Evolutionary conservation across 2,797 vertebrate species (phyloP).

Genomic region (Eurystomus glaucurus): DNA sequence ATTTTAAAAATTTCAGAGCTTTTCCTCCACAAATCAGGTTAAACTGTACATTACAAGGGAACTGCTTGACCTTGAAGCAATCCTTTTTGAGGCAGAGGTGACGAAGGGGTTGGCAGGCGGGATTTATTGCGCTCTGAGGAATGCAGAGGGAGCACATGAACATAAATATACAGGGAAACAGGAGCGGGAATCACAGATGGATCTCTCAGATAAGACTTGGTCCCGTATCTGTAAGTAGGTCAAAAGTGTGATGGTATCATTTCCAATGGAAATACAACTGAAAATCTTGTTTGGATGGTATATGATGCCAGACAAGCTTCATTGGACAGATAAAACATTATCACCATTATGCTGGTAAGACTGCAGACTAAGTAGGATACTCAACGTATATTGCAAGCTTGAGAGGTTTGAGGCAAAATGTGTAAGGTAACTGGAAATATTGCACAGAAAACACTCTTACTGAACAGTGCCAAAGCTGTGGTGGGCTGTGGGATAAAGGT

Average conservation of each 20-base stretch:
- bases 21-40: constrained; percentile 82
- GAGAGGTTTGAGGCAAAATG: constrained; percentile 30
- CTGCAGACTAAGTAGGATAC: constrained; percentile 37
- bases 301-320: constrained; percentile 44
- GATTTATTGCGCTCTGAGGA: constrained; percentile 72
- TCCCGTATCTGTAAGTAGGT: constrained; percentile 63
- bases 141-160: constrained; percentile 59
- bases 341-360: constrained; percentile 43
- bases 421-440: constrained; percentile 32
- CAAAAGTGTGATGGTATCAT: constrained; percentile 46
- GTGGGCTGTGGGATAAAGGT: neutral
- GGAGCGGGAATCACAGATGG: constrained; percentile 64
- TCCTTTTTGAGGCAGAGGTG: constrained; percentile 75
- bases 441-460: neutral
- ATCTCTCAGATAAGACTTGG: constrained; percentile 71
- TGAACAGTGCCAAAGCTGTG: neutral
- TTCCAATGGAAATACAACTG: constrained; percentile 47
- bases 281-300: constrained; percentile 54
- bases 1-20: constrained; percentile 80
- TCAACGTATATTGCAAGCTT: constrained; percentile 38
- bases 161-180: constrained; percentile 71
- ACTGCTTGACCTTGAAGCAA: constrained; percentile 80
- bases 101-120: constrained; percentile 71
- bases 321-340: constrained; percentile 57
- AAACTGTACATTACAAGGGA: constrained; percentile 78